A percentile compares a stretch with the other conserved stretches of the same genome.
These are phyloP conservation scores for Oncorhynchus keta DNA, from an alignment of 2,113 vertebrate genomes.

Conservation along the genomic window DNA sequence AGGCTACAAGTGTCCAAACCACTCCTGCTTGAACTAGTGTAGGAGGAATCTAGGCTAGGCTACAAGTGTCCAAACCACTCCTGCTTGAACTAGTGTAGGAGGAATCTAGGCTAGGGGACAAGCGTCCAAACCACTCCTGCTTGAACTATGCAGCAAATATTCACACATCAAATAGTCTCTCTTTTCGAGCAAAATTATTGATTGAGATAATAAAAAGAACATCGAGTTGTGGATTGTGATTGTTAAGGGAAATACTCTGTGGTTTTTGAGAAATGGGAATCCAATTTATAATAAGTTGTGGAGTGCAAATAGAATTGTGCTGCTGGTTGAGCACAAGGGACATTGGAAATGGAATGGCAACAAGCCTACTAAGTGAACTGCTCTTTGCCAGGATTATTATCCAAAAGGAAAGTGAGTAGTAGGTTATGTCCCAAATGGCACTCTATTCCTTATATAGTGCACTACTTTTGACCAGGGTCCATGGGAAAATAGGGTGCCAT, in stretches of 20 bases:
- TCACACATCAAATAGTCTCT: no score
- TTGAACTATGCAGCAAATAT: slow-evolving; percentile 3
- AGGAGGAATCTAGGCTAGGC: slow-evolving; percentile 32
- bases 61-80: slow-evolving; percentile 1
- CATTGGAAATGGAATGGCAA: neutral
- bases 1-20: slow-evolving; percentile 6
- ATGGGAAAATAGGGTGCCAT: slow-evolving; percentile 2
- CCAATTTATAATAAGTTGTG: neutral
- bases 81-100: slow-evolving; percentile 16
- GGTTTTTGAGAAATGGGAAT: neutral
- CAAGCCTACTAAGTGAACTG: neutral
- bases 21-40: slow-evolving; percentile 17
- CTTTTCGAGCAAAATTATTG: no score
- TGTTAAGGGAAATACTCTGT: neutral
- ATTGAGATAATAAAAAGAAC: no score
- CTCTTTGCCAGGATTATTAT: neutral
- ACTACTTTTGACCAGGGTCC: no score
- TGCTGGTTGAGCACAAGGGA: slow-evolving; percentile 5
- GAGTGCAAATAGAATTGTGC: neutral
- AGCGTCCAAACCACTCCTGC: neutral
- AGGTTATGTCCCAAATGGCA: no score
- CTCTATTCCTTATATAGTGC: no score
- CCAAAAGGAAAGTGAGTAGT: neutral
- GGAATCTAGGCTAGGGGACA: slow-evolving; percentile 23
- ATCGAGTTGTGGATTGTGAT: neutral